Evolutionary conservation across 2,888 invertebrate species (phyloP).

Genomic region (Itoplectis maculator): DNA sequence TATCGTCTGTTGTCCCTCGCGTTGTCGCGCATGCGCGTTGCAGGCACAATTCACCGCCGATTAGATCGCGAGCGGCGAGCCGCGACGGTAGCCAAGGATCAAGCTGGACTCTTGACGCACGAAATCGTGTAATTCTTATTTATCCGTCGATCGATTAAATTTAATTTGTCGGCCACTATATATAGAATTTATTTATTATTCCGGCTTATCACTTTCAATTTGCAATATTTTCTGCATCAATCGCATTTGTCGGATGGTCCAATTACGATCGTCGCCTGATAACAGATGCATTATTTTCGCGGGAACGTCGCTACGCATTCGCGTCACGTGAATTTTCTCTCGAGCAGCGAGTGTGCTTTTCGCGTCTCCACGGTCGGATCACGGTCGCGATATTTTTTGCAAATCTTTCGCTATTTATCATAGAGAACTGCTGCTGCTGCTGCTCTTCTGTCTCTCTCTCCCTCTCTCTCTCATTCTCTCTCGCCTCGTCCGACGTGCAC

Average conservation of each 20-base stretch:
- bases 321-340: conserved; percentile 38
- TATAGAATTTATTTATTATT: background rate
- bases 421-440: conserved; percentile 55
- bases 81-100: background rate
- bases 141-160: background rate
- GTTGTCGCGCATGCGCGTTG: background rate
- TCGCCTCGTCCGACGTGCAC: conserved; percentile 29
- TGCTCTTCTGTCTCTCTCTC: no score
- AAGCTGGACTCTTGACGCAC: background rate
- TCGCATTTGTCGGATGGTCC: background rate
- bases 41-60: background rate
- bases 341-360: conserved; percentile 5
- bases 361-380: conserved; percentile 59
- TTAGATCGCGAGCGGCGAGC: background rate
- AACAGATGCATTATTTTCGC: background rate
- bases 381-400: conserved; percentile 79
- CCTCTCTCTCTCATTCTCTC: no score
- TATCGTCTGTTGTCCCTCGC: conserved; percentile 45
- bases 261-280: background rate
- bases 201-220: no score
- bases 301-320: background rate
- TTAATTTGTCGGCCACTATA: background rate
- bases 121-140: background rate
- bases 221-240: background rate
- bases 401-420: conserved; percentile 83